phyloP scores from a whole-genome alignment of 2,888 invertebrate species.

The Drosophila mimica region DNA sequence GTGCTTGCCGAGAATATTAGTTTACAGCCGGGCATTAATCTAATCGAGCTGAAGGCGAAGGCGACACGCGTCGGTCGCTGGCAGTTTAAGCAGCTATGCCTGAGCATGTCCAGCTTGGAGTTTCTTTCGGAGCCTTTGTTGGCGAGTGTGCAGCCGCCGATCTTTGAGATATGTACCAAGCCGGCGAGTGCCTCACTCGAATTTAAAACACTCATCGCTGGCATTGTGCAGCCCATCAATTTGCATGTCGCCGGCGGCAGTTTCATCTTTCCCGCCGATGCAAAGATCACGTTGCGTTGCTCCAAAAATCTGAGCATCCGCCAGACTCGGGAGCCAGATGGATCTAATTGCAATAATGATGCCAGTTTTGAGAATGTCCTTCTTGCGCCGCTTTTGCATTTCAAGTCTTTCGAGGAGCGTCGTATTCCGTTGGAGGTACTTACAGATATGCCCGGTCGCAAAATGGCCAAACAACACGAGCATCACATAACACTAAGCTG shows the following conservation, averaged over 20 bases:
- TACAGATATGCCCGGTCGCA: slow-evolving; percentile 91
- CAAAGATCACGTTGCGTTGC: slow-evolving; percentile 83
- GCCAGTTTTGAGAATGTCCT: slow-evolving; percentile 83
- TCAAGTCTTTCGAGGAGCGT: slow-evolving; percentile 89
- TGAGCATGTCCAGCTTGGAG: slow-evolving; percentile 88
- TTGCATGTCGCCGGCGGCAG: slow-evolving; percentile 92
- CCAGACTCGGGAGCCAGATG: slow-evolving; percentile 28
- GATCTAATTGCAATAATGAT: slow-evolving; percentile 51
- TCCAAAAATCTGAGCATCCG: slow-evolving; percentile 85
- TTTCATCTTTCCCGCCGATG: slow-evolving; percentile 89
- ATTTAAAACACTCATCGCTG: slow-evolving; percentile 91
- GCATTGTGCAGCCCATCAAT: slow-evolving; percentile 91
- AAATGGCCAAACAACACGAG: slow-evolving; percentile 89
- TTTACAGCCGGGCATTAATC: slow-evolving; percentile 89
- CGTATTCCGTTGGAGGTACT: slow-evolving; percentile 88
- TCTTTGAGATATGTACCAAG: slow-evolving; percentile 85
- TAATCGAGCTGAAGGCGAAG: slow-evolving; percentile 87
- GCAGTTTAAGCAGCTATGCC: slow-evolving; percentile 87
- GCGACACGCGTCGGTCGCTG: slow-evolving; percentile 89
- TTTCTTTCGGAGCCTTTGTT: slow-evolving; percentile 89
- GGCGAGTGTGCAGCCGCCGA: slow-evolving; percentile 76
- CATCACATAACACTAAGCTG: slow-evolving; percentile 92
- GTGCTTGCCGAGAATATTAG: slow-evolving; percentile 86
- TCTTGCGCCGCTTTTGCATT: slow-evolving; percentile 86
- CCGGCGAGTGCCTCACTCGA: slow-evolving; percentile 86